phyloP scores from a whole-genome alignment of 2,888 invertebrate genomes.

The Sarcophaga rosellei region DNA sequence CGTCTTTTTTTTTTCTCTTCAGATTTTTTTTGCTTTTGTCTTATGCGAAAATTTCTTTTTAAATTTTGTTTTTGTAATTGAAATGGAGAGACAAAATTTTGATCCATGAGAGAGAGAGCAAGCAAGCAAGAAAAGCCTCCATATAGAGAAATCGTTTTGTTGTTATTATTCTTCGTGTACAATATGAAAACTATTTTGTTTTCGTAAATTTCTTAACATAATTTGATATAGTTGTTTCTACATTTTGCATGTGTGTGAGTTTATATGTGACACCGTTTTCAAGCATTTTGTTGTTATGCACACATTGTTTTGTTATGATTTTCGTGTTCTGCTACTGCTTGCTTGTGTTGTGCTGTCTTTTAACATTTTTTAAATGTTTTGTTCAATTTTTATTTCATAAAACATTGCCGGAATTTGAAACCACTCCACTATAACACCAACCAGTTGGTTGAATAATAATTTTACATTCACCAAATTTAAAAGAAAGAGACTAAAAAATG shows the following conservation, averaged over 20 bases:
- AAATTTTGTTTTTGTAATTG: neutral
- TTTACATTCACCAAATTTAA: too few species aligned
- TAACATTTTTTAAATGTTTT: slow-evolving; percentile 1
- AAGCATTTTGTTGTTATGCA: neutral
- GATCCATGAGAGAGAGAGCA: neutral
- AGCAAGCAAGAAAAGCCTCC: neutral
- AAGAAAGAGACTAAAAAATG: too few species aligned
- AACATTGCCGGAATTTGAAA: neutral
- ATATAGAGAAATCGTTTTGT: neutral
- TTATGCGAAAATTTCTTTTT: neutral
- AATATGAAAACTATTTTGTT: neutral
- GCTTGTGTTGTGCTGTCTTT: neutral
- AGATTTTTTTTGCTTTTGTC: neutral
- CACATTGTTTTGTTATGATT: too few species aligned
- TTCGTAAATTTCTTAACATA: slow-evolving; percentile 5
- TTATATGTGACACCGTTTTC: slow-evolving; percentile 19
- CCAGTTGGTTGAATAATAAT: too few species aligned
- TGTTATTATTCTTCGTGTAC: neutral
- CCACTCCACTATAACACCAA: neutral
- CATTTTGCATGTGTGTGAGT: neutral
- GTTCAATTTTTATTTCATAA: neutral
- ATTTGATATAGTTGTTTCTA: neutral
- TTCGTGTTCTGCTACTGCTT: too few species aligned
- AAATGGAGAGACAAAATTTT: neutral
- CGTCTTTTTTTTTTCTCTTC: neutral